A percentile compares a stretch with the other conserved stretches of the same genome.
These are phyloP conservation scores for Ophioninae sp. DNA, from an alignment of 2,888 invertebrate species.

Conservation along the genomic window DNA sequence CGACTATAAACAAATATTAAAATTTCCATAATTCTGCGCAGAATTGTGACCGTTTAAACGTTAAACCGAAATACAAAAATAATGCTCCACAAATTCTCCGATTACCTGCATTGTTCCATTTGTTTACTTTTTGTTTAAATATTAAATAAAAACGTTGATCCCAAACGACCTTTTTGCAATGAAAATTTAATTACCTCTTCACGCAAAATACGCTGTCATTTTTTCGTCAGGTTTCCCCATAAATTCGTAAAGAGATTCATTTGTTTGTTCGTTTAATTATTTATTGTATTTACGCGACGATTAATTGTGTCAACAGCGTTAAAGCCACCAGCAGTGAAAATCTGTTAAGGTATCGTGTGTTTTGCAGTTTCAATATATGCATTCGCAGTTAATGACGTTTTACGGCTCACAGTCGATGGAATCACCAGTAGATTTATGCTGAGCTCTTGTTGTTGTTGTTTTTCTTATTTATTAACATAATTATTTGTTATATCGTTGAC, in stretches of 20 bases:
- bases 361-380: conserved; percentile 12
- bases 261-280: too few relatives aligned
- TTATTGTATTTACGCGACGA: conserved; percentile 12
- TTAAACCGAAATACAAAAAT: not conserved
- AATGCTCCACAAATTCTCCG: too few relatives aligned
- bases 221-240: not conserved
- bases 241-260: conserved; percentile 12
- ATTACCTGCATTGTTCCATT: too few relatives aligned
- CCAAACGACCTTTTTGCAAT: not conserved
- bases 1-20: not conserved
- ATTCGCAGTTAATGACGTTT: not conserved
- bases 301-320: conserved; percentile 39
- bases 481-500: too few relatives aligned
- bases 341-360: conserved; percentile 53
- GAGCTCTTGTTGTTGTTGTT: not conserved
- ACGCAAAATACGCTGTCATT: conserved; percentile 15
- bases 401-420: conserved; percentile 9
- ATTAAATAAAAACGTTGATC: not conserved
- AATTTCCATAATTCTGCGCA: conserved; percentile 2
- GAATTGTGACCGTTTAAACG: not conserved
- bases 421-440: not conserved
- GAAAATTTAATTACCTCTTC: conserved; percentile 5
- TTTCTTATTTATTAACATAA: not conserved
- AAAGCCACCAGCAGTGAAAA: conserved; percentile 64
- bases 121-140: not conserved